phyloP scores from a whole-genome alignment of 1,140 invertebrate genomes.

The Apis florea region DNA sequence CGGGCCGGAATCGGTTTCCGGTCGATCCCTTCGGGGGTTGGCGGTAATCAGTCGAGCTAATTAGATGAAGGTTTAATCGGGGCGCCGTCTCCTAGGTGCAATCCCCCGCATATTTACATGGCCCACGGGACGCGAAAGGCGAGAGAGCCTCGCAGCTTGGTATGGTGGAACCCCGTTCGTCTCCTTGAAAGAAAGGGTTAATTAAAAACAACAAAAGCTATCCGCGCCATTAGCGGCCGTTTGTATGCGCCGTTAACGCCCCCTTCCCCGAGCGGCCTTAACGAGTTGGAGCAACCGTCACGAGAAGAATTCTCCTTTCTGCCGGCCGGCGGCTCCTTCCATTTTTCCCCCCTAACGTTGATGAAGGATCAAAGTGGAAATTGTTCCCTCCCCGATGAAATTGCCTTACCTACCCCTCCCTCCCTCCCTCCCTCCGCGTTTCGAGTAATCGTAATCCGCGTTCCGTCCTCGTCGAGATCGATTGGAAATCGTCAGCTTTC shows the following conservation, averaged over 20 bases:
- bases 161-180: no score
- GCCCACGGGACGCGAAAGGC: slow-evolving; percentile 70
- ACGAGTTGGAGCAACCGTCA: slow-evolving; percentile 61
- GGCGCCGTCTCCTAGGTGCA: slow-evolving; percentile 78
- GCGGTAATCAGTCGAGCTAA: slow-evolving; percentile 72
- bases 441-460: slow-evolving; percentile 8
- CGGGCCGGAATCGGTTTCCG: slow-evolving; percentile 37
- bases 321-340: slow-evolving; percentile 16
- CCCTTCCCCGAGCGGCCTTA: slow-evolving; percentile 57
- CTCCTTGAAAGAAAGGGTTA: slow-evolving; percentile 80
- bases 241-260: slow-evolving; percentile 78
- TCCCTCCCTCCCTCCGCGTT: neutral
- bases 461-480: neutral
- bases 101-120: slow-evolving; percentile 79
- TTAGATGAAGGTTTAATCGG: slow-evolving; percentile 79
- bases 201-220: slow-evolving; percentile 82
- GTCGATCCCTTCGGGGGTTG: slow-evolving; percentile 60
- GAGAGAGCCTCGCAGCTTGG: neutral
- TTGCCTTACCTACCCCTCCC: neutral
- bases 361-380: slow-evolving; percentile 39
- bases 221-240: slow-evolving; percentile 79
- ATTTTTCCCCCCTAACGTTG: neutral
- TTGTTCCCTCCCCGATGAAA: slow-evolving; percentile 34
- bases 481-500: no score
- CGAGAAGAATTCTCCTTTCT: slow-evolving; percentile 10